Base-by-base conservation (phyloP, 2,888 invertebrate genomes). In the Troides helena region DNA sequence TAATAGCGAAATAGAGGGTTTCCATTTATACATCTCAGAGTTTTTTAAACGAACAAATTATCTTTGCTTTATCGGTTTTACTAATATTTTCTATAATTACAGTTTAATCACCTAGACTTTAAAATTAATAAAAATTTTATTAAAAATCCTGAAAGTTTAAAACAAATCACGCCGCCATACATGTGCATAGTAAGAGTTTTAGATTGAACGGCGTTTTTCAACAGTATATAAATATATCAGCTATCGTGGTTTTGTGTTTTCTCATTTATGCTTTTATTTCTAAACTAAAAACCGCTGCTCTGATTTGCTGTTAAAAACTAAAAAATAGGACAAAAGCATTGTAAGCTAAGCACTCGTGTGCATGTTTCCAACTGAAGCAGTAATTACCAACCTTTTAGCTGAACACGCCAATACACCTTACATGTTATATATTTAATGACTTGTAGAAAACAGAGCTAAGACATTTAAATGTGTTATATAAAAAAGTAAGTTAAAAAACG, bases 311-410 rank as follows among this genome's bases (percentile, higher is more conserved):
- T n/a, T 39, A 12, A 39, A 14, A 65, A 65, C 18, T 57, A 8
- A n/a, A 43, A 43, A 65, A 43, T 17, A 6, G 23, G 30, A n/a
- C 21, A 58, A 43, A 56, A 65, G 23, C 58, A 14, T 23, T 57
- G 57, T 23, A 58, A 58, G 21, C 39, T 25, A n/a, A 25, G 25
- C 18, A 53, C 36, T 53, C 25, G 50, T 30, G 25, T 43, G 57
- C 62, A 56, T 39, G 18, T 53, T 53, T 53, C n/a, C 53, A 53
- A 12, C 18, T 53, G 53, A 53, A 53, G 53, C 14, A 53, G 53
- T 53, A 53, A 63, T 50, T 36, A 64, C 56, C 25, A 58, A 68
- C 46, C 62, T 63, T 63, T 30, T n/a, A 46, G 46, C 25, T 21
- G 58, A 23, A 67, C 25, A 46, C 57, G 12, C 53, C 53, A 21